Base-by-base conservation (phyloP, 2,888 invertebrate species). In the Furcula furcula region DNA sequence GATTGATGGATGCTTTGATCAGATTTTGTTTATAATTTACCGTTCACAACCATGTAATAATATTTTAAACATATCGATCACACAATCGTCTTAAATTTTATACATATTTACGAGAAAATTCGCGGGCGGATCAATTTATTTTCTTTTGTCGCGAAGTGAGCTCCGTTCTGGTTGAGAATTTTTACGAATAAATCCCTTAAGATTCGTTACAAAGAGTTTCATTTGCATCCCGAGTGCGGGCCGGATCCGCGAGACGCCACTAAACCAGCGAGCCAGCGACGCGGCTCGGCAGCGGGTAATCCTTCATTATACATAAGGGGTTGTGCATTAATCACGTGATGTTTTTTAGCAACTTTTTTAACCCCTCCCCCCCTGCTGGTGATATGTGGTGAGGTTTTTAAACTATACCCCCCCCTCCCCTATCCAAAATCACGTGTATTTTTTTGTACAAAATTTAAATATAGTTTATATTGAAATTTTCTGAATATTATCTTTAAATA, bases 121-220 rank as follows among this genome's bases (percentile, higher is more conserved):
- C 54, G 45, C 52, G 26, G 37, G 60, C 46, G 66, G 51, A 52
- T 47, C 65, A 67, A 79, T 81, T 79, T 79, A 78, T 80, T 76
- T 74, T 69, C 66, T 70, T 76, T 75, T 74, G 73, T 73, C 53
- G 59, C 55, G 45, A 50, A n/a, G n/a, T 51, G 47, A 53, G 49
- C 55, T 51, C 52, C 63, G 72, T 75, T 74, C 66, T 65, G 67
- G 70, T 66, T 53, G 63, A 59, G 51, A 72, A 66, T 80, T 84
- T 82, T 81, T 74, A 67, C 66, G 68, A 79, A 79, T 83, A 83
- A 82, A 82, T 81, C 82, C 81, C 81, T 65, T 77, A 79, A 81
- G 84, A 79, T 81, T 80, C 69, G 71, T 72, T 73, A 83, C 83
- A 85, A 81, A 81, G 81, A 84, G 81, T 82, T 81, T 79, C 76